Base-by-base conservation (phyloP, 2,113 vertebrate species). In the Nyctibius bracteatus region DNA sequence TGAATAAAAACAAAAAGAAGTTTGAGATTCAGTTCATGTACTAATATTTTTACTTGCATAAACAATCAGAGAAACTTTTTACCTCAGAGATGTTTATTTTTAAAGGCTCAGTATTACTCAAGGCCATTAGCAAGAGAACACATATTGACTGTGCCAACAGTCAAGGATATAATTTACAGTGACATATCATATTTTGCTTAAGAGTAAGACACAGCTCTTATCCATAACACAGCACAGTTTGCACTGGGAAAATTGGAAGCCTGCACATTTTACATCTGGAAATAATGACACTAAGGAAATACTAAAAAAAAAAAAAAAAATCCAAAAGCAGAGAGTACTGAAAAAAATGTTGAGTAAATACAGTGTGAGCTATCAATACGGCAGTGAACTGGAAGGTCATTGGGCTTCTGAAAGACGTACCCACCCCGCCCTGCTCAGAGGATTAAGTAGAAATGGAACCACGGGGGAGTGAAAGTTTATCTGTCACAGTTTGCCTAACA, bases 1-100 rank as follows among this genome's bases (percentile, higher is more conserved):
- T 99, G 95, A 87, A 83, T 31, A 75, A 74, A 47, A 65, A 85
- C 84, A 85, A 70, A 91, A 87, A 62, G 9, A 65, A 83, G 46
- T n/a, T 37, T 63, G 59, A 93, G 52, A 88, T 46, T 89, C 33
- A 79, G 35, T 80, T 82, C 55, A 71, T 93, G 22, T 35, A 79
- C 24, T 12, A 39, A 18, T 14, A 44, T 20, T 88, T 93, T 68
- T 54, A 79, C 49, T 81, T 77, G n/a, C n/a, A 73, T 62, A 73
- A 87, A 79, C 44, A 86, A 55, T 31, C 66, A 80, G 39, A 81
- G 27, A 87, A 88, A 61, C 49, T n/a, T 81, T 35, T 24, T 41
- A 79, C 52, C 23, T 61, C 30, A 23, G 55, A 77, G 30, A 41
- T 0, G 2, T 43, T 90, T 93, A 58, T 92, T 96, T 96, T 89